Percentiles rank a stretch among this genome's conserved stretches.
Conservation (phyloP, 2,113 vertebrate species). For the human (Homo sapiens) region DNA sequence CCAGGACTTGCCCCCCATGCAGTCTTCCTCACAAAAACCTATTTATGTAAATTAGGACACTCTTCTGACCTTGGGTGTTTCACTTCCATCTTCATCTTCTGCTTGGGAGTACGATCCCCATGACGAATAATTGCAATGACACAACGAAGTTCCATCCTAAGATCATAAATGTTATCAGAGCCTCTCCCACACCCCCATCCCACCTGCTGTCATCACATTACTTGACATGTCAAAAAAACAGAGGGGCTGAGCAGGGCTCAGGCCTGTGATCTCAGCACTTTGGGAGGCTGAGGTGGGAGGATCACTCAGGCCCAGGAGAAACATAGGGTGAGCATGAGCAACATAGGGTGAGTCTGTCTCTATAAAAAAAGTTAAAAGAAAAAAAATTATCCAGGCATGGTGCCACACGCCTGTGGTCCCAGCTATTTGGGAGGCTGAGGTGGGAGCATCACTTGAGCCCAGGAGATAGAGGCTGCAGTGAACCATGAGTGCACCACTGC, state of each 20-base stretch:
- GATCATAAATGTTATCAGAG: background rate
- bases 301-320: too few species aligned
- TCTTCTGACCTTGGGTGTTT: slow-evolving; percentile 92
- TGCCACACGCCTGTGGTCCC: too few species aligned
- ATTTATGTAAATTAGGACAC: background rate
- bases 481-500: too few species aligned
- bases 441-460: too few species aligned
- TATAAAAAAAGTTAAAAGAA: too few species aligned
- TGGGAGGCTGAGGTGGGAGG: too few species aligned
- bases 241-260: background rate
- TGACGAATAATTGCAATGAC: slow-evolving; percentile 98
- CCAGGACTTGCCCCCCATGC: background rate
- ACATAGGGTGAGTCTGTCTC: too few species aligned
- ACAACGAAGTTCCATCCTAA: slow-evolving; percentile 98
- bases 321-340: too few species aligned
- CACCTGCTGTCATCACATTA: background rate
- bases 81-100: slow-evolving; percentile 99
- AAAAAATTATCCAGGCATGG: too few species aligned
- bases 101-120: slow-evolving; percentile 97
- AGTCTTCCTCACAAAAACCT: background rate
- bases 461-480: too few species aligned
- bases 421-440: too few species aligned
- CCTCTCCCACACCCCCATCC: background rate
- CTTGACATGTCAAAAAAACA: background rate
- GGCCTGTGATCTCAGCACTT: too few species aligned